phyloP scores from a whole-genome alignment of 2,888 invertebrate species.

The Cosmia trapezina region DNA sequence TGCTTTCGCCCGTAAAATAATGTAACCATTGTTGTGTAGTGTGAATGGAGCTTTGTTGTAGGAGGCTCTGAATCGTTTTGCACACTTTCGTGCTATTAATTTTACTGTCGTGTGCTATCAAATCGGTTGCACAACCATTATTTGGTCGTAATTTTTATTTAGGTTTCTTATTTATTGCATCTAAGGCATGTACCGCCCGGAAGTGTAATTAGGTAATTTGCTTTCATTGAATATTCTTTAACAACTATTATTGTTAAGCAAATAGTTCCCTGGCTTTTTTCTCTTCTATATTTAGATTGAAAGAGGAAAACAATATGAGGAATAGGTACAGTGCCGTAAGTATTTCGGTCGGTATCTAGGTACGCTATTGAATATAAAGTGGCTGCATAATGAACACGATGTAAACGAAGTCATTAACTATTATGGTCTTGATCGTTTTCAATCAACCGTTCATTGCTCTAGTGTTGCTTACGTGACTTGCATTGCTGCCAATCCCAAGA shows the following conservation, averaged over 20 bases:
- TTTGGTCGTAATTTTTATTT: slow-evolving; percentile 62
- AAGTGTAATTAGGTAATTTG: slow-evolving; percentile 44
- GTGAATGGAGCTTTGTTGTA: slow-evolving; percentile 85
- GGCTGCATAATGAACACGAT: slow-evolving; percentile 20
- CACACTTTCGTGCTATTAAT: slow-evolving; percentile 78
- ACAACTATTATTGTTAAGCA: background rate
- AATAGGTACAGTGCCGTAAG: slow-evolving; percentile 11
- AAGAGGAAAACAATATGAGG: background rate
- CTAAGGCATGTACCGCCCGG: slow-evolving; percentile 27
- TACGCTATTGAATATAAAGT: slow-evolving; percentile 32
- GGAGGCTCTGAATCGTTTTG: slow-evolving; percentile 75
- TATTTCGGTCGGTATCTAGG: slow-evolving; percentile 19
- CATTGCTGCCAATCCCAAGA: background rate
- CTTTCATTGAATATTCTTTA: slow-evolving; percentile 27
- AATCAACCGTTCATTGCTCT: slow-evolving; percentile 13
- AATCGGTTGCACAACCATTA: slow-evolving; percentile 66
- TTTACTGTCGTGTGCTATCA: slow-evolving; percentile 70
- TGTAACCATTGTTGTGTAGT: slow-evolving; percentile 82
- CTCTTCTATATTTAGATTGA: background rate
- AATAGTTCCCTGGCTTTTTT: slow-evolving; percentile 8
- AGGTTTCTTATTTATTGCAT: slow-evolving; percentile 61
- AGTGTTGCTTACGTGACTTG: background rate
- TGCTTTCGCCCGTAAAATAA: slow-evolving; percentile 87
- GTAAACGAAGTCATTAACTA: slow-evolving; percentile 17
- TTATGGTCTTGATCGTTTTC: slow-evolving; percentile 18